Conservation (phyloP, 2,797 vertebrate genomes). For the Xiphorhynchus erythropygius region DNA sequence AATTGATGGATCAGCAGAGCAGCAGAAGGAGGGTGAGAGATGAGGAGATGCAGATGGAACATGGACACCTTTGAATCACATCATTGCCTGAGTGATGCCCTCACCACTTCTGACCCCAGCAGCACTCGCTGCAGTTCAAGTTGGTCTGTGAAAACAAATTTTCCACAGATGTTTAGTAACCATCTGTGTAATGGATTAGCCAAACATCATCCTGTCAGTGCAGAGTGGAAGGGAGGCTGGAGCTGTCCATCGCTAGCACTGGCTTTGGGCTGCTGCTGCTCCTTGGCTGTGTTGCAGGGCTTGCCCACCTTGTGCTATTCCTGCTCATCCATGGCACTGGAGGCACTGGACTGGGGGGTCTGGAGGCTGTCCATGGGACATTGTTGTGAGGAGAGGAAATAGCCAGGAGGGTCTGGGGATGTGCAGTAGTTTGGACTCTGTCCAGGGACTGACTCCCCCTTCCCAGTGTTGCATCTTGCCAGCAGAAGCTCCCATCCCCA, state of each 20-base stretch:
- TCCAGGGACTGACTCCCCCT: neutral
- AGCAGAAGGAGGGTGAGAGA: neutral
- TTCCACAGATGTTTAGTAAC: neutral
- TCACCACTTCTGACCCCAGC: neutral
- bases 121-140: accelerated
- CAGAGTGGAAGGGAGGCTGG: neutral
- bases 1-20: neutral
- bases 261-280: neutral
- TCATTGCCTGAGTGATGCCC: neutral
- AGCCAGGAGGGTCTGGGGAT: neutral
- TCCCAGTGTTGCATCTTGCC: accelerated
- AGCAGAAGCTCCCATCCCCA: neutral
- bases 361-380: neutral
- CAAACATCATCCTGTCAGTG: neutral
- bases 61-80: accelerated
- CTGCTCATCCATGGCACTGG: neutral
- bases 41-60: neutral
- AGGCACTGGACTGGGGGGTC: neutral
- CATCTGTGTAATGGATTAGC: neutral
- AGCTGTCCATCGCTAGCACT: neutral
- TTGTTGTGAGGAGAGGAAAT: accelerated
- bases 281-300: neutral
- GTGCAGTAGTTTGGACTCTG: neutral
- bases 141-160: neutral
- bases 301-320: accelerated